These are phyloP conservation scores for Corbicula japonica DNA, from an alignment of 2,888 invertebrate genomes.

Conservation along the genomic window DNA sequence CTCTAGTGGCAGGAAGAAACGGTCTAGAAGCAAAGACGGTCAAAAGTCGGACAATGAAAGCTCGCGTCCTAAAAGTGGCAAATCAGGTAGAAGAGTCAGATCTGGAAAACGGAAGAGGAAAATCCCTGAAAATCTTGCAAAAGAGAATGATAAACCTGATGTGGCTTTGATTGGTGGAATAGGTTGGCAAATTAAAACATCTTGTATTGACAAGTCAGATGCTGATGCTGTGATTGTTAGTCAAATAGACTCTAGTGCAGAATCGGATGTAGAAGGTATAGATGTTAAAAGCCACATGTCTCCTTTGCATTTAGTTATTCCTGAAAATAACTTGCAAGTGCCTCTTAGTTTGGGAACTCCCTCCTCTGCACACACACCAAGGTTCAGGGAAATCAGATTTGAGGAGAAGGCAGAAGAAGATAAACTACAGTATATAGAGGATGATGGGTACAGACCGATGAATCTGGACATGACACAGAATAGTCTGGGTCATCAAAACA, in stretches of 20 bases:
- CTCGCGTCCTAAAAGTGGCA: slow-evolving; percentile 77
- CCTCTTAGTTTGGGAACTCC: slow-evolving; percentile 52
- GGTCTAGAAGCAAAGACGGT: slow-evolving; percentile 71
- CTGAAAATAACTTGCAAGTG: slow-evolving; percentile 36
- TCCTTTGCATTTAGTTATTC: slow-evolving; percentile 38
- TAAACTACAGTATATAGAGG: slow-evolving; percentile 66
- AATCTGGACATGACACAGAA: slow-evolving; percentile 78
- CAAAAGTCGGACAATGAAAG: slow-evolving; percentile 69
- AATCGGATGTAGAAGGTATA: slow-evolving; percentile 67
- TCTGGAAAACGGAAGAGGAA: slow-evolving; percentile 75
- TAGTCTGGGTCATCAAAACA: slow-evolving; percentile 49
- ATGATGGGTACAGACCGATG: slow-evolving; percentile 80
- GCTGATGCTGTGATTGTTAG: slow-evolving; percentile 71
- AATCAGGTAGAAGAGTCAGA: slow-evolving; percentile 67
- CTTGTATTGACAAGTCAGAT: slow-evolving; percentile 78
- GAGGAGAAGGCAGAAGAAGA: slow-evolving; percentile 30
- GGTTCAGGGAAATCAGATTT: slow-evolving; percentile 74
- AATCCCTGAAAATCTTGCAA: slow-evolving; percentile 61
- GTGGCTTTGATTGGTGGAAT: slow-evolving; percentile 82
- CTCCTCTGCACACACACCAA: slow-evolving; percentile 66
- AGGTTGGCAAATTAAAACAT: slow-evolving; percentile 82
- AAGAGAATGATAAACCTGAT: slow-evolving; percentile 74
- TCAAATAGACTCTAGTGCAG: slow-evolving; percentile 68
- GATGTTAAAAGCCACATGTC: slow-evolving; percentile 12
- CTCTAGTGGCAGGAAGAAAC: slow-evolving; percentile 63